Evolutionary conservation across 2,888 invertebrate species (phyloP), one percentile per base, ranked within the genome.

Genomic region (Dimorphilus gyrociliatus): DNA sequence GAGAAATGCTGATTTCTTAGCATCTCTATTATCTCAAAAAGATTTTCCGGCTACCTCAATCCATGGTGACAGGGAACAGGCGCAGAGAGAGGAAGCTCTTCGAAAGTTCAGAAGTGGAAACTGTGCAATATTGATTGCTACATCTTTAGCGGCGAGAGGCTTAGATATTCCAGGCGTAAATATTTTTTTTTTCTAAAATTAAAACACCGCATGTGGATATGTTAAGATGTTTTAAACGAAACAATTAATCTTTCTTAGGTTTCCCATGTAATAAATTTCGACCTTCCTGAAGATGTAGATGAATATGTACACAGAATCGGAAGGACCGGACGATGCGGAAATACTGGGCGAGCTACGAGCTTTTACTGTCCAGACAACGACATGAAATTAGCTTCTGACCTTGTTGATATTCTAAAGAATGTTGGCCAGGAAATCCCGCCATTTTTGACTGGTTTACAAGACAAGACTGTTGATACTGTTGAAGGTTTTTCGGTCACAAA

Each of bases 211-310:
- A n/a, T n/a, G n/a, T n/a, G n/a, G n/a, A n/a, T n/a, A n/a, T n/a
- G n/a, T n/a, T n/a, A n/a, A n/a, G n/a, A n/a, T n/a, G n/a, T n/a
- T n/a, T n/a, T n/a, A n/a, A n/a, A n/a, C n/a, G n/a, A n/a, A n/a
- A n/a, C n/a, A n/a, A n/a, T n/a, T n/a, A n/a, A n/a, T n/a, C n/a
- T n/a, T n/a, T n/a, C n/a, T n/a, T n/a, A n/a, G n/a, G n/a, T n/a
- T n/a, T n/a, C n/a, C n/a, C 94, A 97, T 69, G 97, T 99, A 46
- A 92, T 99, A 52, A 99, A 99, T 69, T 99, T 90, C 68, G 97
- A 99, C 69, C 70, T 99, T 56, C 97, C 97, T 28, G 81, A 81
- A 27, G 92, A 94, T 64, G 88, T 97, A 46, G 97, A 97, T 63
- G 97, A 97, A 65, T 99, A 99, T 65, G 94, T 97, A 36, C 97